Evolutionary conservation across 2,113 vertebrate genomes (phyloP), one percentile per base, ranked within the genome.

Genomic region (Campylomormyrus tamandua): DNA sequence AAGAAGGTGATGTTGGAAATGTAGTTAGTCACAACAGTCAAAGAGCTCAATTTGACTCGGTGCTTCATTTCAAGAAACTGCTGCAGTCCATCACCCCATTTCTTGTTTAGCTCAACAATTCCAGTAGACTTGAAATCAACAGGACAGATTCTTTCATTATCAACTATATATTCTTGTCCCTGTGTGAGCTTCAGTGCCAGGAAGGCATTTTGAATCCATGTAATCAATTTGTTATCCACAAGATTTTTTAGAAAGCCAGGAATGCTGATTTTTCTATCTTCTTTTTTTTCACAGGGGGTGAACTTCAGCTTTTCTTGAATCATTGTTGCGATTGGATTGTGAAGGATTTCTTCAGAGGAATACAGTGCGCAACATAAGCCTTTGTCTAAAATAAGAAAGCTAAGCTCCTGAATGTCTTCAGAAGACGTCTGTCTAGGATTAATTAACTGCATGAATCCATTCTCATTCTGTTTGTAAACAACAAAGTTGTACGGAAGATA

Each of bases 41-140:
- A 94, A 53, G 92, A 91, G 62, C 91, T 94, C 27, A 95, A 49
- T 85, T 93, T 95, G 15, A 77, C 87, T 83, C 89, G 31, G 21
- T 96, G 94, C 87, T 95, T 95, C 91, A 96, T 93, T 90, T 96
- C 91, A 21, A 96, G 92, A 13, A 96, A 95, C 93, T 96, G 95
- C 5, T 96, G 95, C 31, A 95, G 92, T 5, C 95, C 95, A 90
- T 95, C 93, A 2, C 90, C 15, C 95, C 91, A 94, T 90, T 46
- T 62, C 93, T 90, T 94, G 89, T 89, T 19, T 89, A 94, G 94
- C 90, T 95, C 92, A n/a, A 96, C 90, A 7, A 96, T 92, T 39
- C 95, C 95, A 50, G 95, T 95, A 35, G 80, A 94, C 10, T 86
- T 93, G 84, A 93, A 96, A 90, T 96, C 95, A 0, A 95, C 94